A percentile compares a stretch with the other conserved stretches of the same genome.
Evolutionary conservation across 2,113 vertebrate species (phyloP).

Genomic region (Gopherus flavomarginatus): DNA sequence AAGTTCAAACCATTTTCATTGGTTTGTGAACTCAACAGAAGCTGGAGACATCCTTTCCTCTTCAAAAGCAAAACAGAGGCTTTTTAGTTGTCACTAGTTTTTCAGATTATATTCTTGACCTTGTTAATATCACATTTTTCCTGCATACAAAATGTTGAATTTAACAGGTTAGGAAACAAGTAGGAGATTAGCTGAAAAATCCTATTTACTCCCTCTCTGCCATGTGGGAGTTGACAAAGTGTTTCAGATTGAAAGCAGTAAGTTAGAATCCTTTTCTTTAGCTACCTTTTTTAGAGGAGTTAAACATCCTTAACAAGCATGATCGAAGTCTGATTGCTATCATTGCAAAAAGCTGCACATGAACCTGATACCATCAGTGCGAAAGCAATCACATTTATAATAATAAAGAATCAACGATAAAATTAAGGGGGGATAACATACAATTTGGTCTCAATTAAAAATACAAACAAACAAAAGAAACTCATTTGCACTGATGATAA

Average conservation of each 20-base stretch:
- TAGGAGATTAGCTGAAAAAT: conserved; percentile 47
- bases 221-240: conserved; percentile 61
- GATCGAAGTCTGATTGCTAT: conserved; percentile 36
- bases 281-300: conserved; percentile 64
- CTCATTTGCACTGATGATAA: conserved; percentile 63
- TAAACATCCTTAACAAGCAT: conserved; percentile 44
- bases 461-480: conserved; percentile 69
- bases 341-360: conserved; percentile 50
- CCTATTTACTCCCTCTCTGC: conserved; percentile 55
- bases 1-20: conserved; percentile 39
- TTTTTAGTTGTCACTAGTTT: not conserved
- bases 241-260: conserved; percentile 58
- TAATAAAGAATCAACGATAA: conserved; percentile 70
- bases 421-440: conserved; percentile 72
- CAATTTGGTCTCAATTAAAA: conserved; percentile 71
- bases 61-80: conserved; percentile 30
- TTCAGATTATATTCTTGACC: conserved; percentile 16
- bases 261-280: conserved; percentile 52
- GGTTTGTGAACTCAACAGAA: conserved; percentile 37
- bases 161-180: conserved; percentile 57
- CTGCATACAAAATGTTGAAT: not conserved
- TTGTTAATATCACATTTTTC: not conserved
- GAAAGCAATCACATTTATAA: conserved; percentile 42
- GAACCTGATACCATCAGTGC: conserved; percentile 65
- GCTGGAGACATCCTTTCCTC: not conserved